Evolutionary conservation across 1,140 invertebrate genomes (phyloP).

Genomic region (Aphaenogaster floridana): DNA sequence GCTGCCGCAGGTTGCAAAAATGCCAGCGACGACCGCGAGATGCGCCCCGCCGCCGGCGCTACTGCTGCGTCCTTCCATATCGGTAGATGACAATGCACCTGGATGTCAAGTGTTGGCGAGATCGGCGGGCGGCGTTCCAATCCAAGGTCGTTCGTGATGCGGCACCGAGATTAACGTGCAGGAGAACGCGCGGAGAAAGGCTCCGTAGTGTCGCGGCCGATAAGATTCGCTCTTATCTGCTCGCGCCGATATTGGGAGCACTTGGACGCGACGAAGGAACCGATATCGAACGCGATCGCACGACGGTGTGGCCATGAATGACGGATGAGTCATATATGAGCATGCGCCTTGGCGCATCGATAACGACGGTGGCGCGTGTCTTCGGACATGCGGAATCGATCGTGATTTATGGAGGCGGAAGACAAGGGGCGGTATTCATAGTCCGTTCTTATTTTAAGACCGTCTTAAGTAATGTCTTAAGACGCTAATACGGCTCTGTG

Average conservation of each 20-base stretch:
- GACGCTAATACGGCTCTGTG: no score
- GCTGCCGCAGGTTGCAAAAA: slow-evolving; percentile 81
- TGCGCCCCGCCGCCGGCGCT: slow-evolving; percentile 48
- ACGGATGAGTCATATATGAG: neutral
- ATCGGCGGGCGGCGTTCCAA: no score
- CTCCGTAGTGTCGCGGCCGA: neutral
- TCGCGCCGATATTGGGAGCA: neutral
- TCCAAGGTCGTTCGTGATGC: slow-evolving; percentile 9
- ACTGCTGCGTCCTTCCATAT: slow-evolving; percentile 34
- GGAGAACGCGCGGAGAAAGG: neutral
- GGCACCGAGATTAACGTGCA: neutral
- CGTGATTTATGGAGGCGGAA: neutral
- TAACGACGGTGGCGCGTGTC: neutral
- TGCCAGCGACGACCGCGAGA: slow-evolving; percentile 78
- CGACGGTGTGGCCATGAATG: neutral
- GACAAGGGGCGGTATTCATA: no score
- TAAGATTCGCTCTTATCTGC: slow-evolving; percentile 26
- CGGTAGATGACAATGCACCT: neutral
- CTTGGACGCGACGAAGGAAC: no score
- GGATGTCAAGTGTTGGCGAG: neutral
- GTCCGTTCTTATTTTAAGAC: no score
- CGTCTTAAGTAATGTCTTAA: no score
- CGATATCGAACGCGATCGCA: slow-evolving; percentile 15
- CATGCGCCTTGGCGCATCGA: neutral
- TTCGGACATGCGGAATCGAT: neutral